Percentiles rank a stretch among this genome's conserved stretches.
Conservation (phyloP, 2,888 invertebrate species). For the Corbicula japonica region DNA sequence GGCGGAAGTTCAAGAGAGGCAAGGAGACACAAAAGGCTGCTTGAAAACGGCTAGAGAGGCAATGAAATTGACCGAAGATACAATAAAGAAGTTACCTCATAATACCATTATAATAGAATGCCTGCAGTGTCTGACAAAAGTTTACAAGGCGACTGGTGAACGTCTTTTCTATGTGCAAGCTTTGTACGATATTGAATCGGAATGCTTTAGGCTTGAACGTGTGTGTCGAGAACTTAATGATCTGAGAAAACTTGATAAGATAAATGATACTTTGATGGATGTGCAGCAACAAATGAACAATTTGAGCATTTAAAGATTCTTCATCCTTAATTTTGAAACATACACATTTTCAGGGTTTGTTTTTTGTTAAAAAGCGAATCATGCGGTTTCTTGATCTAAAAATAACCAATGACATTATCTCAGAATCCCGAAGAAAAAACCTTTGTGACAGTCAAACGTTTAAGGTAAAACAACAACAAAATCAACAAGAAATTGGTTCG, state of each 20-base stretch:
- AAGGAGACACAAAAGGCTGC: constrained; percentile 15
- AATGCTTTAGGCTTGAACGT: constrained; percentile 42
- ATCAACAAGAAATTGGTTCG: too few relatives aligned
- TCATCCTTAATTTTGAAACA: too few relatives aligned
- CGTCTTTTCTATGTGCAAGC: constrained; percentile 23
- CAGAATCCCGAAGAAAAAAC: too few relatives aligned
- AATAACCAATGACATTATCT: too few relatives aligned
- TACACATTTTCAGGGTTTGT: too few relatives aligned
- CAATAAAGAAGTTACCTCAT: constrained; percentile 33
- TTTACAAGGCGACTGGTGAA: constrained; percentile 32
- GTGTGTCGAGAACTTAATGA: neutral
- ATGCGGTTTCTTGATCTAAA: too few relatives aligned
- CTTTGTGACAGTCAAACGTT: too few relatives aligned
- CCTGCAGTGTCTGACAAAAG: constrained; percentile 33
- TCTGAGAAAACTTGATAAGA: constrained; percentile 13
- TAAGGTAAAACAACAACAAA: too few relatives aligned
- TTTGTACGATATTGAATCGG: constrained; percentile 47
- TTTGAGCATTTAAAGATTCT: neutral
- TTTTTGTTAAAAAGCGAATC: too few relatives aligned
- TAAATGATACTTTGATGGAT: constrained; percentile 2
- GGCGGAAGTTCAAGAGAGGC: constrained; percentile 36
- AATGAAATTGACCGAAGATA: constrained; percentile 26
- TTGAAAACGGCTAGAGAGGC: constrained; percentile 33
- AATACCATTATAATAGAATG: constrained; percentile 45
- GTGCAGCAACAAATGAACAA: constrained; percentile 14